Conservation (phyloP, 2,797 vertebrate genomes). For the Propithecus deckenii region DNA sequence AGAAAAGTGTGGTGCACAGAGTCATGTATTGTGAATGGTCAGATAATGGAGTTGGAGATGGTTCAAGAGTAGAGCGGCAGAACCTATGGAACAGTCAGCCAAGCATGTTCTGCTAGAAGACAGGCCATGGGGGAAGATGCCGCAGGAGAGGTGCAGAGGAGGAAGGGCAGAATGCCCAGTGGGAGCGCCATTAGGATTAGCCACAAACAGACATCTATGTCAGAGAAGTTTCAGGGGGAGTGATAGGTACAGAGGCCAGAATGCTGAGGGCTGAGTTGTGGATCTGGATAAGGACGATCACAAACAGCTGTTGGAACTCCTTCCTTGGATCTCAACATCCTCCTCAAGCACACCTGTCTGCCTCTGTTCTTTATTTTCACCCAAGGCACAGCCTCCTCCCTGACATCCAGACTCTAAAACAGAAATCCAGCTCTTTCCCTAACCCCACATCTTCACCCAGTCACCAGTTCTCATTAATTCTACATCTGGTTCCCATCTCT, state of each 20-base stretch:
- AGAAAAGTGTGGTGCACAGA: not conserved
- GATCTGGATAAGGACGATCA: fast-evolving
- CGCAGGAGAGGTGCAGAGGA: not conserved
- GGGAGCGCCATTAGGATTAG: not conserved
- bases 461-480: not conserved
- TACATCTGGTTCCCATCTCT: not conserved
- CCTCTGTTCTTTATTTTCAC: not conserved
- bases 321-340: not conserved
- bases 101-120: not conserved
- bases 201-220: not conserved
- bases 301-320: not conserved
- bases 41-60: not conserved
- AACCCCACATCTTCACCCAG: not conserved
- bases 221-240: not conserved
- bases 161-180: not conserved
- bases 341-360: not conserved
- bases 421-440: not conserved
- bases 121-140: not conserved
- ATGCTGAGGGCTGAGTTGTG: not conserved
- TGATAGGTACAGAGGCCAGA: not conserved
- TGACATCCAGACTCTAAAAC: not conserved
- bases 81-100: not conserved
- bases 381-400: not conserved
- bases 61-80: not conserved
- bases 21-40: not conserved